These are phyloP conservation scores for Tetranychus cinnabarinus DNA, from an alignment of 1,140 invertebrate genomes.

Conservation along the genomic window DNA sequence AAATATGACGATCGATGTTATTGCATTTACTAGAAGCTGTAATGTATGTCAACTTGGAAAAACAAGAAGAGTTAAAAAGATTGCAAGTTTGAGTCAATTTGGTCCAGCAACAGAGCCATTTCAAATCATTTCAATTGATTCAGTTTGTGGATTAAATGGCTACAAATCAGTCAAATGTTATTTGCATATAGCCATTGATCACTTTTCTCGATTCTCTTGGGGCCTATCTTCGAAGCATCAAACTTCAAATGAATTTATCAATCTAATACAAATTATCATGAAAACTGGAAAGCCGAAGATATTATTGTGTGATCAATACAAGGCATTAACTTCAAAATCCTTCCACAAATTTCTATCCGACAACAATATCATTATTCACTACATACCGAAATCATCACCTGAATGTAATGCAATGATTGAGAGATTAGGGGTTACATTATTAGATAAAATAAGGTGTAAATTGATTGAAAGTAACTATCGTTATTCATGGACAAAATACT, in stretches of 20 bases:
- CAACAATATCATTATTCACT: neutral
- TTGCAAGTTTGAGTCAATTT: neutral
- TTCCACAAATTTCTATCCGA: neutral
- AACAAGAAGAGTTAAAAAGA: neutral
- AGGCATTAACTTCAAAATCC: neutral
- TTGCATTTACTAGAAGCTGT: neutral
- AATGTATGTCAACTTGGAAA: neutral
- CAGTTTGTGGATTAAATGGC: conserved; percentile 1
- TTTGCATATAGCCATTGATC: conserved; percentile 5
- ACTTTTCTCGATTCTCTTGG: neutral
- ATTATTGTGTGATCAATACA: neutral
- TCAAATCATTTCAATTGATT: conserved; percentile 9
- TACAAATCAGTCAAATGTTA: conserved; percentile 3
- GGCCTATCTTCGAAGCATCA: neutral
- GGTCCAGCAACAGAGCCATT: neutral
- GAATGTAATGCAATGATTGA: neutral
- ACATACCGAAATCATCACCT: neutral
- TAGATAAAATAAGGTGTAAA: neutral
- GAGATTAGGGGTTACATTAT: neutral
- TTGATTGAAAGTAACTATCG: neutral
- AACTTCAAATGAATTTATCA: neutral
- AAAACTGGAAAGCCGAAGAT: neutral
- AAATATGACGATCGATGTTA: neutral
- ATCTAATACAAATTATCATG: neutral
- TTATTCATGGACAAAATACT: neutral